phyloP scores from a whole-genome alignment of 2,888 invertebrate genomes.

The Phlogophora meticulosa region DNA sequence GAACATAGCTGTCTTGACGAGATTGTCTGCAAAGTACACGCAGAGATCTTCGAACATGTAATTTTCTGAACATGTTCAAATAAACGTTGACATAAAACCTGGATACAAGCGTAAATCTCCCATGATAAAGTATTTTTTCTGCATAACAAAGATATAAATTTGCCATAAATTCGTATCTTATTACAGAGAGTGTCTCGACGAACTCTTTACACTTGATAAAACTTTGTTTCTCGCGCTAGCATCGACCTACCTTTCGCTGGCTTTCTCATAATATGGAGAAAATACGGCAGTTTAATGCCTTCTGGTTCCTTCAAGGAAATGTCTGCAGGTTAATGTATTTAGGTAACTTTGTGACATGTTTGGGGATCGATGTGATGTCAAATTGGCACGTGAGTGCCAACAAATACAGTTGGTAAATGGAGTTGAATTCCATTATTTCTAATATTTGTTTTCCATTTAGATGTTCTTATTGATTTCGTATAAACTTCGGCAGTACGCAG shows the following conservation, averaged over 20 bases:
- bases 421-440: neutral
- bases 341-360: slow-evolving; percentile 30
- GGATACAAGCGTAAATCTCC: slow-evolving; percentile 51
- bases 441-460: slow-evolving; percentile 17
- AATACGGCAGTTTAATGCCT: slow-evolving; percentile 59
- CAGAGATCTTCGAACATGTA: slow-evolving; percentile 37
- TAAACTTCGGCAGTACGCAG: slow-evolving; percentile 32
- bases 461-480: slow-evolving; percentile 33
- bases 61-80: slow-evolving; percentile 54
- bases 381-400: slow-evolving; percentile 20
- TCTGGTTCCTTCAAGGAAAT: slow-evolving; percentile 61
- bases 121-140: slow-evolving; percentile 68
- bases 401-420: neutral
- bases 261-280: slow-evolving; percentile 51
- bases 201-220: slow-evolving; percentile 80
- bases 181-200: slow-evolving; percentile 72
- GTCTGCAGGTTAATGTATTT: slow-evolving; percentile 57
- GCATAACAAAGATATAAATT: slow-evolving; percentile 77
- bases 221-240: slow-evolving; percentile 71
- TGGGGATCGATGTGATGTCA: slow-evolving; percentile 12
- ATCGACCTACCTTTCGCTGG: slow-evolving; percentile 55
- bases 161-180: slow-evolving; percentile 77
- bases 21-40: slow-evolving; percentile 38
- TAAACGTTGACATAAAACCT: slow-evolving; percentile 60
- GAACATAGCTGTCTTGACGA: slow-evolving; percentile 22